Percentiles rank a stretch among this genome's conserved stretches.
Conservation (phyloP, 2,797 vertebrate species). For the Myotis vivesi region DNA sequence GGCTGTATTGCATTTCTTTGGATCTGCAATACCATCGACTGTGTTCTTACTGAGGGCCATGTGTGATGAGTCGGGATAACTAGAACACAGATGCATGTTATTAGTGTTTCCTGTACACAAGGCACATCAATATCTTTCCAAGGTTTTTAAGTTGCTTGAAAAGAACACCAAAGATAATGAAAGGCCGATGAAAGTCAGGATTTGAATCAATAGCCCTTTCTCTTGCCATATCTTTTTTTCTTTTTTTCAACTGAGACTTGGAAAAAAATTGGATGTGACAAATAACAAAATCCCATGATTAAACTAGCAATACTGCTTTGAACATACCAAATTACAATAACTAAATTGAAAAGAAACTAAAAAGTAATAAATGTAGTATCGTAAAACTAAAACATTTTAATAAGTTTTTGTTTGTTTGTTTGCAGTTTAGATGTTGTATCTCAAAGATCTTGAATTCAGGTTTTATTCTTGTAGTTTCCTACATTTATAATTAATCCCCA, state of each 20-base stretch:
- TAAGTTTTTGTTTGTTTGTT: not conserved
- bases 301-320: not conserved
- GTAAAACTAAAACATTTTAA: not conserved
- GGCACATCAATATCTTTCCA: not conserved
- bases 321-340: not conserved
- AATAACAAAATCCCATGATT: not conserved
- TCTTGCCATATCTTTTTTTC: not conserved
- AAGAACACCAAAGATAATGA: not conserved
- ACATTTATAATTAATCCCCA: conserved; percentile 29
- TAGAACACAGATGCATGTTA: not conserved
- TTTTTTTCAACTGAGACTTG: not conserved
- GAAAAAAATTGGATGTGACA: not conserved
- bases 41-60: not conserved
- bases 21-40: not conserved
- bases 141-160: not conserved
- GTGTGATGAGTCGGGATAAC: rapidly evolving
- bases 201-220: not conserved
- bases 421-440: not conserved
- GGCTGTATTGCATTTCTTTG: not conserved
- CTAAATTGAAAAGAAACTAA: not conserved
- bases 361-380: not conserved
- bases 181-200: not conserved
- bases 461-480: conserved; percentile 15
- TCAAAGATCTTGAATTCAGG: conserved; percentile 31
- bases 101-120: not conserved